These are phyloP conservation scores for Rhizoglyphus robini DNA, from an alignment of 1,140 invertebrate genomes.

Conservation along the genomic window DNA sequence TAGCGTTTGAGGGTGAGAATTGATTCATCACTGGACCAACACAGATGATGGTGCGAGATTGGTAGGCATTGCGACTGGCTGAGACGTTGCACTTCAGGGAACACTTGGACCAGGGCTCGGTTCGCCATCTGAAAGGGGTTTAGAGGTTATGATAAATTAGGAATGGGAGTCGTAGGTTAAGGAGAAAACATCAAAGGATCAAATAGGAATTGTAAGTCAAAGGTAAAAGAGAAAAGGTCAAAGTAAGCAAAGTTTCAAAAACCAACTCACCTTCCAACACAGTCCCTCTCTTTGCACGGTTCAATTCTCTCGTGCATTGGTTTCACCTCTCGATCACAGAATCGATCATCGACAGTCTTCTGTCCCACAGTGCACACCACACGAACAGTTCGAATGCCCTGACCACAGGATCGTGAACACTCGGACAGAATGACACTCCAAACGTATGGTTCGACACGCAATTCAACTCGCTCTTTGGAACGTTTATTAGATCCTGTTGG, in stretches of 20 bases:
- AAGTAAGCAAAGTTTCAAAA: neutral
- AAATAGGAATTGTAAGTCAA: neutral
- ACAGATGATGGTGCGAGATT: conserved; percentile 5
- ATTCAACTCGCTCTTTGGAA: neutral
- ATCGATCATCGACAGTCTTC: conserved; percentile 19
- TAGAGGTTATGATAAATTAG: neutral
- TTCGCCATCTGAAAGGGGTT: conserved; percentile 7
- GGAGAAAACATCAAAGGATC: too few relatives aligned
- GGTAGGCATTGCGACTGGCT: neutral
- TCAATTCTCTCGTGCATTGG: conserved; percentile 22
- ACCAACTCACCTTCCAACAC: conserved; percentile 24
- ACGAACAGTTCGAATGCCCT: conserved; percentile 23
- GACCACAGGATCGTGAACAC: conserved; percentile 3
- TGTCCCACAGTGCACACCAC: conserved; percentile 22
- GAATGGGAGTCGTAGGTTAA: neutral
- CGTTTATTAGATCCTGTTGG: neutral
- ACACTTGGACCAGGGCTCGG: conserved; percentile 6
- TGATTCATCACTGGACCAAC: conserved; percentile 2
- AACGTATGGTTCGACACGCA: conserved; percentile 17
- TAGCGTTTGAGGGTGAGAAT: neutral
- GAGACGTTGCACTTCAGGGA: neutral
- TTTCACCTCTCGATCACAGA: conserved; percentile 23
- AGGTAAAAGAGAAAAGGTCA: neutral
- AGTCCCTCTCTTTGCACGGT: conserved; percentile 24
- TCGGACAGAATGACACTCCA: conserved; percentile 14